Evolutionary conservation across 2,888 invertebrate species (phyloP), one percentile per base, ranked within the genome.

Genomic region (Busseola fusca): DNA sequence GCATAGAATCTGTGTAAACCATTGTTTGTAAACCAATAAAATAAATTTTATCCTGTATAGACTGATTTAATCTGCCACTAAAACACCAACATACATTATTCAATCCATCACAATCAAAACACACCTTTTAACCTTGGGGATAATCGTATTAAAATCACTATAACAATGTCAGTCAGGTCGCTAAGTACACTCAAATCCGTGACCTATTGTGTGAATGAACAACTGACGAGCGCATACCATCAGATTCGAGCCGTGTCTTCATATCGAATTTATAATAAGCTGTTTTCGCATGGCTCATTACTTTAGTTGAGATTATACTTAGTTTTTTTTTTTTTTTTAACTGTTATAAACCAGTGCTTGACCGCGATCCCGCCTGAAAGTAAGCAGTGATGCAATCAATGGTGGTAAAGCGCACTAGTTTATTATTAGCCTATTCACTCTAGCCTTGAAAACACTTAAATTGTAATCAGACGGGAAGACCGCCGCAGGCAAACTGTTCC

Each of bases 151-250:
- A 48, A 34, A 56, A 50, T 50, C 69, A n/a, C 7, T 57, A n/a
- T 27, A n/a, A 56, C 62, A 62, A 62, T 59, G 34, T 25, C 69
- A 42, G n/a, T 21, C 60, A 60, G 27, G 37, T 54, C 58, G 27
- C 58, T 60, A 56, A 59, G 48, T 14, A n/a, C 21, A 37, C 18
- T 64, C 9, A n/a, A 37, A 56, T 52, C 58, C 64, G 10, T 74
- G 74, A 78, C 79, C 77, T 79, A 79, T 74, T 48, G 63, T 73
- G 54, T 37, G 66, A 62, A 30, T 9, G 25, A 76, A 69, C 54
- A 60, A 34, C 9, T 58, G 78, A 69, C 63, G 65, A 69, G 50
- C 69, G 62, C 78, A 81, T 79, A 72, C 70, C 81, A 57, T 52
- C 50, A 42, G 12, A 60, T 74, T 37, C 27, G n/a, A 52, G 12